Evolutionary conservation across 2,888 invertebrate genomes (phyloP).

Genomic region (Crematogaster levior): DNA sequence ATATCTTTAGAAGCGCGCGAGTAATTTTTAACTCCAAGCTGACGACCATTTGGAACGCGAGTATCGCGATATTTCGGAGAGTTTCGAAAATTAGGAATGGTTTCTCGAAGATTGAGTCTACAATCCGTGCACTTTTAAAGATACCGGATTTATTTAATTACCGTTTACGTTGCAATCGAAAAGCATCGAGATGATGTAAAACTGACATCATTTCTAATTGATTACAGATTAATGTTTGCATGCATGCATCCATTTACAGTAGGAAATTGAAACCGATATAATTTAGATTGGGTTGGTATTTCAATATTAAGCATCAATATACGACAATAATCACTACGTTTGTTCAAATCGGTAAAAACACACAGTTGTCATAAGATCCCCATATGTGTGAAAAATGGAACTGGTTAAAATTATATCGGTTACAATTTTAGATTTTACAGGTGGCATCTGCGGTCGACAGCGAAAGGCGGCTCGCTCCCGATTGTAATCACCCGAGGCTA

Average conservation of each 20-base stretch:
- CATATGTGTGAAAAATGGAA: constrained; percentile 3
- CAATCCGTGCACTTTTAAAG: not conserved
- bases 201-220: constrained; percentile 2
- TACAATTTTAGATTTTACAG: constrained; percentile 11
- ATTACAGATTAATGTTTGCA: constrained; percentile 57
- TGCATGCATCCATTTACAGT: constrained; percentile 52
- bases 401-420: constrained; percentile 7
- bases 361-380: no score
- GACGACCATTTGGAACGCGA: not conserved
- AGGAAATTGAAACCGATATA: constrained; percentile 26
- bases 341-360: not conserved
- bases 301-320: not conserved
- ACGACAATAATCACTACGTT: not conserved
- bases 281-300: constrained; percentile 1
- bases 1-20: not conserved
- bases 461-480: constrained; percentile 22
- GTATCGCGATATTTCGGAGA: not conserved
- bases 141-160: not conserved
- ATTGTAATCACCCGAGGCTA: not conserved
- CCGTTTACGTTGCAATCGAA: constrained; percentile 26
- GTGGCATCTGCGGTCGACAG: constrained; percentile 11
- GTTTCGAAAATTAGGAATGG: not conserved
- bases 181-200: constrained; percentile 13
- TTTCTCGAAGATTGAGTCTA: not conserved
- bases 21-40: not conserved